Evolutionary conservation across 2,797 vertebrate species (phyloP), one percentile per base, ranked within the genome.

Genomic region (Cossypha niveicapilla): DNA sequence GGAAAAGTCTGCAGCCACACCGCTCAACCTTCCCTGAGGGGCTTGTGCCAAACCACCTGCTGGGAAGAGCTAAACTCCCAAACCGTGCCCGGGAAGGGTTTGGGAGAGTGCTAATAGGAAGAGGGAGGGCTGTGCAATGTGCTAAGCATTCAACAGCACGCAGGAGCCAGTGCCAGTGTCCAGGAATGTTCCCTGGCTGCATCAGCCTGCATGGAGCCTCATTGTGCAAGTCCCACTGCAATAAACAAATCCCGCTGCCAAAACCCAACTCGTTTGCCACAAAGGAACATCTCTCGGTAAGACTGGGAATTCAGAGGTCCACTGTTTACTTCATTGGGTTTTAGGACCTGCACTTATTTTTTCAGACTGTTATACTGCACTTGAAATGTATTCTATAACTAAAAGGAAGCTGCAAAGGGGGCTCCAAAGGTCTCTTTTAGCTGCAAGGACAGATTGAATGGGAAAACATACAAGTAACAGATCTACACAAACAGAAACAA

Each of bases 161-260:
- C 35, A 63, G n/a, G n/a, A 86, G 27, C 2, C 3, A 30, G 44
- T 82, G 88, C 77, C 80, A 86, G 83, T 8, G 63, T 76, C 83
- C 91, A 82, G 84, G 86, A 96, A 96, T 85, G 96, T 85, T 89
- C 80, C 63, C 86, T 70, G 83, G 88, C 92, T 76, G 77, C 93
- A 94, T 37, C 47, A 81, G 88, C 50, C 85, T 42, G 28, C 25
- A 88, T n/a, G 79, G 30, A 86, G 82, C 47, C 80, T 63, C 63
- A 87, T 32, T 89, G 63, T 70, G 47, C 13, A 87, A 94, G 86
- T 79, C 48, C 18, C 28, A 17, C 60, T 48, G 86, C 63, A 93
- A 76, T 61, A 95, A 90, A 94, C 74, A 92, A 85, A 93, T 24
- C 44, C 65, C n/a, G 34, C 34, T 77, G 92, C 80, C 90, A 94